Base-by-base conservation (phyloP, 2,113 vertebrate species). In the Corythornis vintsioides region DNA sequence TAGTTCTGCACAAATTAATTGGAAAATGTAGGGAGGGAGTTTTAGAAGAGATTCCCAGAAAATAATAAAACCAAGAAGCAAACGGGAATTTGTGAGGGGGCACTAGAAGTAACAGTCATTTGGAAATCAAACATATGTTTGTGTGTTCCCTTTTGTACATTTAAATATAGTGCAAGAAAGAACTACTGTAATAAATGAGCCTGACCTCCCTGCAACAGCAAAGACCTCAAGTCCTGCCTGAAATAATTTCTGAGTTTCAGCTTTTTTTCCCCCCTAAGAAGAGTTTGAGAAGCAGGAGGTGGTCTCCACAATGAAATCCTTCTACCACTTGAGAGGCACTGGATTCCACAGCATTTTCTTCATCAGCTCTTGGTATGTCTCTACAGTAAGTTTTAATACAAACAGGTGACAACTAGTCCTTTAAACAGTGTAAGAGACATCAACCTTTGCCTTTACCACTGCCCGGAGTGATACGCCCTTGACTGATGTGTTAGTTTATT, bases 111-210 rank as follows among this genome's bases (percentile, higher is more conserved):
- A 86, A 55, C 5, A 63, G 50, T 73, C 42, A 92, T 83, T 33
- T 83, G 76, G 40, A 52, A 91, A 63, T 83, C 64, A 82, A 83
- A 92, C 64, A 79, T 1, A 38, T 61, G 45, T 71, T 91, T 63
- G 43, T 55, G 38, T 31, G 29, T 45, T 85, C 71, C 42, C 42
- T 89, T 74, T 78, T 53, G 69, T 77, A 64, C 52, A 66, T 92
- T 86, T 91, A 92, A 89, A 92, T 53, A 71, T 2, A 80, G 40
- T 31, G 40, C 73, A 82, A 73, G 91, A 81, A 92, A 74, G 70
- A 92, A 35, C 73, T 53, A 77, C 61, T 93, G 89, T 75, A 82
- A 95, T 87, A 89, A 92, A 79, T 45, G 19, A 35, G 40, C 21
- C 40, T 83, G 67, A 61, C 56, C 72, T 94, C 79, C 53, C n/a